Base-by-base conservation (phyloP, 1,140 invertebrate species). In the Calephelis virginiensis region DNA sequence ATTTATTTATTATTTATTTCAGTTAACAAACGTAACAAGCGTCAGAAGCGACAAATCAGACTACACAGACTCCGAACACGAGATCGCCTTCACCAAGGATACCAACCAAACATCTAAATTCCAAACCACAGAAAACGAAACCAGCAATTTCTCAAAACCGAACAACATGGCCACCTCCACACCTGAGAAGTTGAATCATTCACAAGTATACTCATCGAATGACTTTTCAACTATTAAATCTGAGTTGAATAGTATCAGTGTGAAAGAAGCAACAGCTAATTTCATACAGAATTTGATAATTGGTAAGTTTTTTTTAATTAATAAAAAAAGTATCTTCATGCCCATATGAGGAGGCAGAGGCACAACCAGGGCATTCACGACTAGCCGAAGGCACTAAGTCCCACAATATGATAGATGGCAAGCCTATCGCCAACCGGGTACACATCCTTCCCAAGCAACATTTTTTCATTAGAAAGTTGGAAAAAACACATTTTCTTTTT, bases 21-120 rank as follows among this genome's bases (percentile, higher is more conserved):
- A 89, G 86, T 62, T 89, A 12, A 86, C 86, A 12, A 87, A 82
- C 66, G 78, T 74, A 1, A 82, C 78, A 6, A 86, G 80, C 46
- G 61, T 73, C 11, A 80, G 76, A 61, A 85, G 81, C 70, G 81
- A 82, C n/a, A 70, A 72, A 48, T 84, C 81, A 0, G 80, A 77
- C 46, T 75, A 68, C 8, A 67, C 77, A 0, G 80, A 83, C 9
- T 85, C 80, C 0, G 83, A 88, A n/a, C 76, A 82, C 17, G 84
- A 88, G 8, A 63, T 49, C 38, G 14, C 37, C 17, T 38, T 59
- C 60, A 17, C 61, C 59, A 53, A 53, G 7, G 37, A 64, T 8
- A 53, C 60, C 45, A 38, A 53, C 56, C 47, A n/a, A 46, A 63
- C 49, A 6, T 63, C 9, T 40, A 28, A 40, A 14, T 68, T 45